Evolutionary conservation across 1,140 invertebrate species (phyloP), one percentile per base, ranked within the genome.

Genomic region (Zaprionus ornatus): DNA sequence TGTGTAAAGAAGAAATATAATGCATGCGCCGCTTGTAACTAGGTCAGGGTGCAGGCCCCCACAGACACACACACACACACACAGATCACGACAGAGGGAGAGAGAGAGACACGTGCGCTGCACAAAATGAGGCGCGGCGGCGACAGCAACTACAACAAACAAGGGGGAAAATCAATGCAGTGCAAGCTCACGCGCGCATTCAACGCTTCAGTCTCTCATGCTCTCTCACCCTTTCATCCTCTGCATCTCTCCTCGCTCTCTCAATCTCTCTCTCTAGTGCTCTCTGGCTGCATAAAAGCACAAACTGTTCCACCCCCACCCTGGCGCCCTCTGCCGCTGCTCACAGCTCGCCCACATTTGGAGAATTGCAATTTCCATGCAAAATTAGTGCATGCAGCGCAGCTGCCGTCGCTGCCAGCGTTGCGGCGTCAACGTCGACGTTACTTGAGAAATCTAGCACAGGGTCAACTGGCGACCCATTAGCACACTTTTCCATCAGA

Each of bases 401-500:
- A 66, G 84, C 54, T 54, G 15, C 21, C 70, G 61, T 29, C 45
- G 63, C 21, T 61, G 45, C 21, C 42, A 37, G 25, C 57, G 25
- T 25, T 10, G 10, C 56, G 21, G 6, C 25, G 37, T 12, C 19
- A 29, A 15, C 32, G 54, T n/a, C 52, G 61, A 10, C 27, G 65
- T 42, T 48, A 35, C 37, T 21, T 32, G 17, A 21, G 17, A 61
- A 87, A 91, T 78, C 72, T 91, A 56, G 90, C 77, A 91, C 91
- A 91, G 87, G 91, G 91, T 91, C 86, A 91, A 77, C 77, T 82
- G 74, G 79, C 86, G 91, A 91, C 91, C 90, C 76, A 91, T 80
- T 91, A 87, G 86, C 91, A 91, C 84, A 91, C 86, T 91, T 91
- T 91, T 85, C 79, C 77, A 80, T 57, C 61, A 71, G 35, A 62